Evolutionary conservation across 2,113 vertebrate species (phyloP).

Genomic region (Anarhynchus alexandrinus): DNA sequence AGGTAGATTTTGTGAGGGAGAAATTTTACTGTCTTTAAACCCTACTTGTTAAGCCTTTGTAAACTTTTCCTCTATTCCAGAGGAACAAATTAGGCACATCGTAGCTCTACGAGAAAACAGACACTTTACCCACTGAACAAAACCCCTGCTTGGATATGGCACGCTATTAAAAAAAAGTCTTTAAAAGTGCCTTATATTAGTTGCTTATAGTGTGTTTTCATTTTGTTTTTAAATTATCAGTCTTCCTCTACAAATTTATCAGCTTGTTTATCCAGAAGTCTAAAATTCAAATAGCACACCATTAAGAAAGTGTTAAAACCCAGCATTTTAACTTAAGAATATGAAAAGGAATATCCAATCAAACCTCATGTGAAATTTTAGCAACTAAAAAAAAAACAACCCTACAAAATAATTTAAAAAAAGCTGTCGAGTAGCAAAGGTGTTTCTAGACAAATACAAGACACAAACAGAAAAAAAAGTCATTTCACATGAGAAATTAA

Average conservation of each 20-base stretch:
- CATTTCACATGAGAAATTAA: neutral
- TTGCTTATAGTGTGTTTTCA: neutral
- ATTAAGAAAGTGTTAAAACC: neutral
- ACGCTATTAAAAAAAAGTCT: neutral
- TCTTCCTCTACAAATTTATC: neutral
- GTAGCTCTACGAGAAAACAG: neutral
- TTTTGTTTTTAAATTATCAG: neutral
- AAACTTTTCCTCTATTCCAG: neutral
- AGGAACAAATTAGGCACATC: neutral
- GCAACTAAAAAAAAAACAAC: neutral
- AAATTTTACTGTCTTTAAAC: neutral
- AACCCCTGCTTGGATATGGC: neutral
- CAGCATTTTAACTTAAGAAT: neutral
- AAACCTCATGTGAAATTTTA: neutral
- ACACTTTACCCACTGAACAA: too few species aligned
- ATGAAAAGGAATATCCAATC: neutral
- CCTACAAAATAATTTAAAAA: neutral
- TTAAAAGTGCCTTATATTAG: neutral
- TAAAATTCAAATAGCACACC: neutral
- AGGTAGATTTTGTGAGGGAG: neutral
- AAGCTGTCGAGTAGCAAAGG: neutral
- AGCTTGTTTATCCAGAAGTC: neutral
- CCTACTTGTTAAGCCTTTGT: neutral
- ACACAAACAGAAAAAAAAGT: neutral
- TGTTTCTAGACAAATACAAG: neutral